phyloP scores from a whole-genome alignment of 2,888 invertebrate genomes.

The Uropetala carovei region DNA sequence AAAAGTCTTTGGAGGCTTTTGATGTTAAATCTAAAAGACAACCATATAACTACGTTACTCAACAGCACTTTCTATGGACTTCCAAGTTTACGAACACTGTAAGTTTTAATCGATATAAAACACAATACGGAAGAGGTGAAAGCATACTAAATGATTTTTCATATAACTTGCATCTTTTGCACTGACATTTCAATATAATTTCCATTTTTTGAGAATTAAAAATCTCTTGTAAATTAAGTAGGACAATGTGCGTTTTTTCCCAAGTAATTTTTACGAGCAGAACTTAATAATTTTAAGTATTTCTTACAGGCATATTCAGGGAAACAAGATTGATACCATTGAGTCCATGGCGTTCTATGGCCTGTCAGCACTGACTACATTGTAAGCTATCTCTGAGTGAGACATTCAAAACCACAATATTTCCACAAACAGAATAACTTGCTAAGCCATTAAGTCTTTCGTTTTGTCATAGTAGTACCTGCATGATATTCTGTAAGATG shows the following conservation, averaged over 20 bases:
- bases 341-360: conserved; percentile 72
- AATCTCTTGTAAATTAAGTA: not conserved
- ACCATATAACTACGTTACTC: conserved; percentile 71
- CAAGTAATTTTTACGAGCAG: too few species aligned
- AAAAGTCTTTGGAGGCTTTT: conserved; percentile 72
- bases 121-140: not conserved
- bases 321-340: conserved; percentile 71
- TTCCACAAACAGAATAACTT: too few species aligned
- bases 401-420: not conserved
- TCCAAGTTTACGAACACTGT: conserved; percentile 73
- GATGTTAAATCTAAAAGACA: conserved; percentile 72
- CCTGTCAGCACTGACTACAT: conserved; percentile 72
- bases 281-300: not conserved
- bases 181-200: not conserved
- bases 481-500: too few species aligned
- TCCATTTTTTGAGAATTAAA: not conserved
- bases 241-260: too few species aligned
- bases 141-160: not conserved
- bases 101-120: conserved; percentile 70
- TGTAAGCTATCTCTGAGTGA: conserved; percentile 72
- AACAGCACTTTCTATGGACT: conserved; percentile 72
- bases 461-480: too few species aligned
- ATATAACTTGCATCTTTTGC: not conserved
- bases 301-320: conserved; percentile 72
- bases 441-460: too few species aligned